Base-by-base conservation (phyloP, 1,140 invertebrate genomes). In the Latrodectus geometricus region DNA sequence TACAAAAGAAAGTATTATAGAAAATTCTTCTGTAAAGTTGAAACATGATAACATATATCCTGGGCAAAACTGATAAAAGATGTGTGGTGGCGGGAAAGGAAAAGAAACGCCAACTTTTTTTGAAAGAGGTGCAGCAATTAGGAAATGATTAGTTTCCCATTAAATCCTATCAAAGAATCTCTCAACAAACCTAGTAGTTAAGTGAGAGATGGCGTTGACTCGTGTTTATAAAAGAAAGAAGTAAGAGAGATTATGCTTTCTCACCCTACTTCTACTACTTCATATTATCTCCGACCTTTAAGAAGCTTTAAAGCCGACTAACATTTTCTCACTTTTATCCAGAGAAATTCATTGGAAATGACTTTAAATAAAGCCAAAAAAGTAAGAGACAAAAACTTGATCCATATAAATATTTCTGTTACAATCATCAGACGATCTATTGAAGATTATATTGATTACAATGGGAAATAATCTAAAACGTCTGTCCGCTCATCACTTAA, bases 391-490 rank as follows among this genome's bases (percentile, higher is more conserved):
- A 69, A 21, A n/a, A n/a, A 61, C 4, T 15, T 4, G n/a, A 61
- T 4, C 4, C 2, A 35, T 35, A 35, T 5, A 35, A 35, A 35
- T 3, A 35, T 35, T 35, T 35, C 35, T 21, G 52, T 56, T 20
- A 9, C 12, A 61, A 76, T 76, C 52, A 76, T 56, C 74, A 76
- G 74, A 12, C 56, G 35, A 35, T 35, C 5, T 1, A 50, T 35
- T 21, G 74, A 76, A 56, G 74, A 75, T 75, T 75, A 75, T 23
- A 50, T 49, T 17, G 21, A 50, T 49, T 54, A 54, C 74, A 75
- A 54, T 15, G 74, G 21, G 54, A 61, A 20, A 76, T 56, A 61
- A 61, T 76, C 74, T 56, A 9, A 11, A 76, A 9, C 48, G 66
- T 21, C 66, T 48, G 14, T n/a, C 8, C 35, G 5, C 3, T 35